Evolutionary conservation across 2,888 invertebrate genomes (phyloP).

Genomic region (Rotaria macrura): DNA sequence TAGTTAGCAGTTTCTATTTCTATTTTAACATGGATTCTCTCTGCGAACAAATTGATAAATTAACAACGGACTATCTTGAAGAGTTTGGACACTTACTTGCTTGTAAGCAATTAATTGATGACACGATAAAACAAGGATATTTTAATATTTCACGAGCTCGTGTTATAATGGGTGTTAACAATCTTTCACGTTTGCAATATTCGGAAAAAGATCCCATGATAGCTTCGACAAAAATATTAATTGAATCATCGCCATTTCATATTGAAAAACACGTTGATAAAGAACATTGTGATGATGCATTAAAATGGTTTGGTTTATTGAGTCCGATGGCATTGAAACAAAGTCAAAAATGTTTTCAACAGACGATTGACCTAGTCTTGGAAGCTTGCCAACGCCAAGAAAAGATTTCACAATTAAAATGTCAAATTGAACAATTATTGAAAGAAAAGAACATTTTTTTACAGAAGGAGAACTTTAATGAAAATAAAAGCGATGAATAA

Average conservation of each 20-base stretch:
- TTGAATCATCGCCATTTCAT: neutral
- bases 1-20: too few species aligned
- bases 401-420: neutral
- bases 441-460: neutral
- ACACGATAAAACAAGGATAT: neutral
- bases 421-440: neutral
- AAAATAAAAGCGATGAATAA: neutral
- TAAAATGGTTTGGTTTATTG: slow-evolving; percentile 8
- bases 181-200: neutral
- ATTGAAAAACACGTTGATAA: neutral
- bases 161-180: slow-evolving; percentile 2
- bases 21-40: neutral
- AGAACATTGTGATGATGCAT: neutral
- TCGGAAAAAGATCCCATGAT: neutral
- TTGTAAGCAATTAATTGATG: neutral
- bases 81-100: slow-evolving; percentile 13
- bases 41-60: slow-evolving; percentile 5
- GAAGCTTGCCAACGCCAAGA: neutral
- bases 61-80: neutral
- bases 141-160: neutral
- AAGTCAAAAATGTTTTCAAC: neutral
- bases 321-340: neutral
- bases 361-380: neutral
- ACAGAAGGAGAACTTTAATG: neutral
- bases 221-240: neutral